phyloP scores from a whole-genome alignment of 2,797 vertebrate genomes.

The Anomalospiza imberbis region DNA sequence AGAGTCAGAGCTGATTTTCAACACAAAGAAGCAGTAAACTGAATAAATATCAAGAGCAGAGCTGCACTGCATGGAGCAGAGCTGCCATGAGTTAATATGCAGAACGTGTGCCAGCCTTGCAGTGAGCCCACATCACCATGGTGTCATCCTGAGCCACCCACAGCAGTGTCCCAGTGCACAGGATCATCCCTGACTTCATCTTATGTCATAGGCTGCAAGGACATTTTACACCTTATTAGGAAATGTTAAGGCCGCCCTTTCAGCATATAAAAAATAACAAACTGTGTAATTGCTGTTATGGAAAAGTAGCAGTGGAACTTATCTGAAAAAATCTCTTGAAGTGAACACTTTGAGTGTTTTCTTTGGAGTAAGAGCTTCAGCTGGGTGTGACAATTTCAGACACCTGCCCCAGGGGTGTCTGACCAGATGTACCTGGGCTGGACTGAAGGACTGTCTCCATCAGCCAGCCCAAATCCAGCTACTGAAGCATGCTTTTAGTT shows the following conservation, averaged over 20 bases:
- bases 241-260: neutral
- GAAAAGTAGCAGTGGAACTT: neutral
- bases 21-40: neutral
- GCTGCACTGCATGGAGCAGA: neutral
- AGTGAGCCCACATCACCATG: neutral
- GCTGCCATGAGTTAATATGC: neutral
- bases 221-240: neutral
- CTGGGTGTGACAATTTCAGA: neutral
- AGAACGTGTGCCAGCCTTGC: neutral
- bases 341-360: neutral
- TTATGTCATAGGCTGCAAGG: neutral
- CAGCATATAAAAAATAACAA: neutral
- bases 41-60: neutral
- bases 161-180: neutral
- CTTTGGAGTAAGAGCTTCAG: neutral
- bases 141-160: neutral
- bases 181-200: conserved; percentile 12
- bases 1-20: neutral
- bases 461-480: neutral
- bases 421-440: neutral
- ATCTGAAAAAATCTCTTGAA: neutral
- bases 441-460: neutral
- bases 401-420: neutral
- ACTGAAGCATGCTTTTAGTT: neutral
- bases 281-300: neutral